A percentile compares a stretch with the other conserved stretches of the same genome.
phyloP scores from a whole-genome alignment of 2,113 vertebrate genomes.

The Heterotilapia buettikoferi region DNA sequence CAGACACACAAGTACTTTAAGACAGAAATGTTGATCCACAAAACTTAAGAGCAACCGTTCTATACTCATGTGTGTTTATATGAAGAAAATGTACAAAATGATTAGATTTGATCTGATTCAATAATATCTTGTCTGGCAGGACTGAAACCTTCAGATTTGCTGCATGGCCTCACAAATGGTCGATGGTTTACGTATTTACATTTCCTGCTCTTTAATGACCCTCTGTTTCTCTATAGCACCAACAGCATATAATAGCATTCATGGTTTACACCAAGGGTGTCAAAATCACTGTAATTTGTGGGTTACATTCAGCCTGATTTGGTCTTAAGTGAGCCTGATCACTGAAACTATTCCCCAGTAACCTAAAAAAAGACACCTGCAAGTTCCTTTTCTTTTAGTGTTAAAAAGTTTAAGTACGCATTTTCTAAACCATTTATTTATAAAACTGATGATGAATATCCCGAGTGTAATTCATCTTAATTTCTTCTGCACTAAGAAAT shows the following conservation, averaged over 20 bases:
- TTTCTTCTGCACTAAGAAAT: background rate
- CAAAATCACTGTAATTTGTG: background rate
- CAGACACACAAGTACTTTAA: background rate
- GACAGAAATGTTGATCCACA: background rate
- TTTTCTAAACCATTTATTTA: background rate
- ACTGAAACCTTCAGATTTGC: background rate
- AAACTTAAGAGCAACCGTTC: background rate
- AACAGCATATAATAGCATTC: background rate
- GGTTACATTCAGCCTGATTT: background rate
- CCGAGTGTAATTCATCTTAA: background rate
- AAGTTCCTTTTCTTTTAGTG: background rate
- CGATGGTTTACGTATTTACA: background rate
- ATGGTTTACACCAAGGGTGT: background rate
- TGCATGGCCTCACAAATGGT: background rate
- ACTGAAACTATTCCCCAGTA: background rate
- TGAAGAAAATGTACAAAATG: background rate
- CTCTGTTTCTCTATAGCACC: background rate
- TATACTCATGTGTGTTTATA: background rate
- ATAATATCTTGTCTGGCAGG: background rate
- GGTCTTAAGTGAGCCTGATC: background rate
- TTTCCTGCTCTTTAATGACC: background rate
- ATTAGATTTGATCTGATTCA: background rate
- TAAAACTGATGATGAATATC: background rate
- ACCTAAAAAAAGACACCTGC: background rate
- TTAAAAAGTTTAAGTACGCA: background rate